Base-by-base conservation (phyloP, 2,113 vertebrate genomes). In the Petromus typicus region DNA sequence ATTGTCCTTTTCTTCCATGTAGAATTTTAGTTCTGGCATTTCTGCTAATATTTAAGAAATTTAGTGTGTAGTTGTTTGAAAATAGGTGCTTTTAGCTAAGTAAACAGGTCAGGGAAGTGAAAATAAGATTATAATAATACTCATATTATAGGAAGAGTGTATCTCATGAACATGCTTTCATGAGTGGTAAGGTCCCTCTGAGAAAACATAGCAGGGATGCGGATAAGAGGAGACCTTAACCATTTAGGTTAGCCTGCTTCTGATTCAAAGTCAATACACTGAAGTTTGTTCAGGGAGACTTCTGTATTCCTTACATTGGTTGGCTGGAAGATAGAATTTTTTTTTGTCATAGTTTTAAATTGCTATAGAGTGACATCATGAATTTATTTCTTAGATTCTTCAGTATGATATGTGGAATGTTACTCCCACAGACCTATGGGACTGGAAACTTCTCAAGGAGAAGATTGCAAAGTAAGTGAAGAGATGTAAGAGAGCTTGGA, bases 341-440 rank as follows among this genome's bases (percentile, higher is more conserved):
- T 94, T 86, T 86, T 94, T 43, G 40, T 89, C 37, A 37, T 94
- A 30, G 66, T 86, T 93, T 92, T 86, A 71, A 94, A 59, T 91
- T 93, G n/a, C 80, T 34, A 5, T 56, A 59, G 30, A 71, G 32
- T 93, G 79, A 89, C 34, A 67, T 67, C 37, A 76, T 87, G 64
- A 78, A 25, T 91, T 54, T 96, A 94, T 96, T 96, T 57, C 90
- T 82, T 97, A 99, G 99, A 98, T 99, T 86, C 99, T 99, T 61
- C 99, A 99, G 97, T 99, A 99, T 16, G 99, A 99, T 97, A 99
- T 99, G 99, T 99, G 99, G 99, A 97, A 98, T 0, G 98, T 99
- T 95, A 99, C 98, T 7, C 99, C 99, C 0, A 99, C 99, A 6
- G 98, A 99, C 51, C 97, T 99, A 0, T 99, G 99, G 98, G 99